Evolutionary conservation across 2,113 vertebrate genomes (phyloP).

Genomic region (Eonycteris spelaea): DNA sequence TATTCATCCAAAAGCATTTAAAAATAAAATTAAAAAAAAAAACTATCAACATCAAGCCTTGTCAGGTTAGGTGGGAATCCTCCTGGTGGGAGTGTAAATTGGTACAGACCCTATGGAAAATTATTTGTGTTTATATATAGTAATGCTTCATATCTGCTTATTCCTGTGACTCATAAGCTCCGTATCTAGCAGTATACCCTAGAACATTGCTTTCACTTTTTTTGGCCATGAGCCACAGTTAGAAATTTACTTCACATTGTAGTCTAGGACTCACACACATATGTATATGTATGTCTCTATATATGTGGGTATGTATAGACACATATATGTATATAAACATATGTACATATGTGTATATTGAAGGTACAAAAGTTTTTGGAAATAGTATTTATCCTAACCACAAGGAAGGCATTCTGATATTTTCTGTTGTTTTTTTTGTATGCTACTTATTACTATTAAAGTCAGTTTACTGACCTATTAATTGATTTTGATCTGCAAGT

Average conservation of each 20-base stretch:
- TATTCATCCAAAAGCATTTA: not conserved
- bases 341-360: not conserved
- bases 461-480: not conserved
- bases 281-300: not conserved
- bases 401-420: not conserved
- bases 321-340: not conserved
- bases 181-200: not conserved
- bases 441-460: not conserved
- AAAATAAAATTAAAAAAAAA: not conserved
- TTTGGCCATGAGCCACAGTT: not conserved
- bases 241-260: not conserved
- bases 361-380: not conserved
- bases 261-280: not conserved
- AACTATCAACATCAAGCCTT: not conserved
- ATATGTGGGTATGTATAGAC: not conserved
- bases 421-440: not conserved
- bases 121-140: not conserved
- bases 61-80: not conserved
- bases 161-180: not conserved
- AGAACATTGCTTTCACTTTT: not conserved
- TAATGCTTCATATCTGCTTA: not conserved
- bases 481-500: not conserved
- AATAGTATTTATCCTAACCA: not conserved
- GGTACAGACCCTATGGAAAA: not conserved
- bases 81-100: not conserved